These are phyloP conservation scores for Bombyx huttoni DNA, from an alignment of 2,888 invertebrate genomes.

Conservation along the genomic window DNA sequence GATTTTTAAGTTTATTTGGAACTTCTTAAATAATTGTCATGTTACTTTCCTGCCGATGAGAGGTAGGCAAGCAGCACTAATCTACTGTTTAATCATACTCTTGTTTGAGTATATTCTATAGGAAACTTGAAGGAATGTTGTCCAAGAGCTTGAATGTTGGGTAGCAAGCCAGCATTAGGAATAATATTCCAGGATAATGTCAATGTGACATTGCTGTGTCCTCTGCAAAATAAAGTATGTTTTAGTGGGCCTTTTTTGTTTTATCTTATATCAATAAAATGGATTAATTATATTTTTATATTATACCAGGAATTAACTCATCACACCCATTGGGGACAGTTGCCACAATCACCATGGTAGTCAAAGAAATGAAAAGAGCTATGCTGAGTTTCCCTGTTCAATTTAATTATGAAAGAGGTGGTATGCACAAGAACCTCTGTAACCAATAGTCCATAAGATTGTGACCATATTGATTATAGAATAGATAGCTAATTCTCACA, in stretches of 20 bases:
- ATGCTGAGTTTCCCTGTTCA: no score
- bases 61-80: conserved; percentile 1
- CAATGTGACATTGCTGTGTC: conserved; percentile 93
- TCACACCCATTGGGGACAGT: no score
- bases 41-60: conserved; percentile 8
- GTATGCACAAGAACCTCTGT: no score
- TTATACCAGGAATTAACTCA: no score
- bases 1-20: conserved; percentile 15
- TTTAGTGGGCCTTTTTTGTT: background rate
- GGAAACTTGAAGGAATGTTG: conserved; percentile 93
- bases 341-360: no score
- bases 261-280: no score
- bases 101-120: conserved; percentile 81
- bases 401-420: no score
- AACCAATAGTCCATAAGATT: no score
- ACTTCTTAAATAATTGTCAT: conserved; percentile 24
- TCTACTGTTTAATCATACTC: conserved; percentile 46
- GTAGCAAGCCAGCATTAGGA: conserved; percentile 96
- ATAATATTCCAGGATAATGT: conserved; percentile 98
- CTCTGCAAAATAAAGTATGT: conserved; percentile 73
- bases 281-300: no score
- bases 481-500: no score
- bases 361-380: no score
- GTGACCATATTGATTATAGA: no score
- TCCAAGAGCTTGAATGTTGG: conserved; percentile 87